These are phyloP conservation scores for Gari tellinella DNA, from an alignment of 2,888 invertebrate genomes.

Conservation along the genomic window DNA sequence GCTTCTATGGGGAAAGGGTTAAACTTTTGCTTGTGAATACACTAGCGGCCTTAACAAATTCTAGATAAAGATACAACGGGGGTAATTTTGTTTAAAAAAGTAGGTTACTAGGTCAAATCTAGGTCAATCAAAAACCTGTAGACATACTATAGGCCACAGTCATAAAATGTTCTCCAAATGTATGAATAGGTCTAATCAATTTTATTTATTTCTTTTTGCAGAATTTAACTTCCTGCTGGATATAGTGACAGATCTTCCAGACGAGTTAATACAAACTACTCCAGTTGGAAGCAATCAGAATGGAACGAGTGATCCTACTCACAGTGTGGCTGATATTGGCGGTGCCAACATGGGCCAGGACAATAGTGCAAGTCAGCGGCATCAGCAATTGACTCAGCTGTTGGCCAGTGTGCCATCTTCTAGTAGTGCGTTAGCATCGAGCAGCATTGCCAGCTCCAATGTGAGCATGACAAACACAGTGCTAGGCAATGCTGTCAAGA, in stretches of 20 bases:
- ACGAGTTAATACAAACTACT: slow-evolving; percentile 77
- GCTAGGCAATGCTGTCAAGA: slow-evolving; percentile 75
- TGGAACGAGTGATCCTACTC: slow-evolving; percentile 68
- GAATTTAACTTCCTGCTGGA: slow-evolving; percentile 66
- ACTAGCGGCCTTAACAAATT: too few relatives aligned
- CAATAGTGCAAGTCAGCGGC: slow-evolving; percentile 69
- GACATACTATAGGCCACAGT: too few relatives aligned
- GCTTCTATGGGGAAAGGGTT: too few relatives aligned
- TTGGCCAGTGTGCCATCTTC: slow-evolving; percentile 72
- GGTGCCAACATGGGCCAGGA: slow-evolving; percentile 59
- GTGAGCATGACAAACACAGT: slow-evolving; percentile 63
- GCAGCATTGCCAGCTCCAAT: slow-evolving; percentile 62
- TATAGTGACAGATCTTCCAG: slow-evolving; percentile 78
- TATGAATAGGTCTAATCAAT: too few relatives aligned
- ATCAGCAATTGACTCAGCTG: slow-evolving; percentile 78
- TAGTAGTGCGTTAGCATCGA: slow-evolving; percentile 80
- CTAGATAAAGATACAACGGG: too few relatives aligned
- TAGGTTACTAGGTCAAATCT: too few relatives aligned
- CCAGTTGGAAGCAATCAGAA: slow-evolving; percentile 66
- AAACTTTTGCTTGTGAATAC: too few relatives aligned
- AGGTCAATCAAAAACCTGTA: too few relatives aligned
- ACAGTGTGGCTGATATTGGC: slow-evolving; percentile 7
- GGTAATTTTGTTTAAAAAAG: too few relatives aligned
- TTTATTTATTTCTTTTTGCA: slow-evolving; percentile 40
- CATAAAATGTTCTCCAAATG: too few relatives aligned